phyloP scores from a whole-genome alignment of 2,888 invertebrate species.

The Meloe dianella region DNA sequence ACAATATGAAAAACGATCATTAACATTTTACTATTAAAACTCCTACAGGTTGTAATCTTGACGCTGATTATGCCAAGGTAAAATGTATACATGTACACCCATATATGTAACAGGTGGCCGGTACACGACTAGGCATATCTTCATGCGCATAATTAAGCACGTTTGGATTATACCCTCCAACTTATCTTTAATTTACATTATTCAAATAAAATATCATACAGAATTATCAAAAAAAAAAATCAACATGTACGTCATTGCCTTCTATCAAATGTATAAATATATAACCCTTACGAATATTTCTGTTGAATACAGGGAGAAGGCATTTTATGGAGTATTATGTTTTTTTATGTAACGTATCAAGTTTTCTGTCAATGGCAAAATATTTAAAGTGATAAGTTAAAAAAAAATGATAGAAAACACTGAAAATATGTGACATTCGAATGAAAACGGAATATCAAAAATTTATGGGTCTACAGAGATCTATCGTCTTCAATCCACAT shows the following conservation, averaged over 20 bases:
- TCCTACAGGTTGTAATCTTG: slow-evolving; percentile 12
- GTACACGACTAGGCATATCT: slow-evolving; percentile 35
- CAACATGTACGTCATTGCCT: not conserved
- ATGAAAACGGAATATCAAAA: slow-evolving; percentile 28
- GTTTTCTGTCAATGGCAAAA: not conserved
- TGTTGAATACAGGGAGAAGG: not conserved
- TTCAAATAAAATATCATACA: slow-evolving; percentile 20
- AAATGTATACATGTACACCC: slow-evolving; percentile 15
- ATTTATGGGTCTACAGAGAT: slow-evolving; percentile 33
- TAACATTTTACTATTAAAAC: slow-evolving; percentile 10
- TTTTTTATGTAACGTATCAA: not conserved
- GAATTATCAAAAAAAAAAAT: not conserved
- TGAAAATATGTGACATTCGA: slow-evolving; percentile 33
- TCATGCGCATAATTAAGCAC: slow-evolving; percentile 39
- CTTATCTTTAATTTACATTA: slow-evolving; percentile 30
- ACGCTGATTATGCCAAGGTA: slow-evolving; percentile 10
- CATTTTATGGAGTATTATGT: not conserved
- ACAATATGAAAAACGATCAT: slow-evolving; percentile 1
- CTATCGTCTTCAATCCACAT: slow-evolving; percentile 26
- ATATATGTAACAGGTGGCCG: slow-evolving; percentile 32
- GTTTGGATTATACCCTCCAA: slow-evolving; percentile 18
- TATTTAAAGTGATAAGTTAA: not conserved
- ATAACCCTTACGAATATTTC: not conserved
- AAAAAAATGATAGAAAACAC: not conserved
- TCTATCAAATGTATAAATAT: not conserved